Evolutionary conservation across 2,113 vertebrate genomes (phyloP).

Genomic region (Pagrus major): DNA sequence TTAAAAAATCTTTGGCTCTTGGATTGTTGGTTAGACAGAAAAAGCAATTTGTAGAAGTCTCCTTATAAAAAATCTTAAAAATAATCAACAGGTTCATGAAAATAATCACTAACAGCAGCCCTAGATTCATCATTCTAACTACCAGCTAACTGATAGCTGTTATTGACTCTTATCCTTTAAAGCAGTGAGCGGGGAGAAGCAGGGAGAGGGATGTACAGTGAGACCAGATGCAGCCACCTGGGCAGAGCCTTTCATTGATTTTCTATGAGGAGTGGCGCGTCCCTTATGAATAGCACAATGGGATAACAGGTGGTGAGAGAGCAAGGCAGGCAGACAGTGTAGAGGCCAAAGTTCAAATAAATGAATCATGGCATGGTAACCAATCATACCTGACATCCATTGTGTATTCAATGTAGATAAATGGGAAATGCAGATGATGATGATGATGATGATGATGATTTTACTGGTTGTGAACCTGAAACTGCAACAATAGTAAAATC

Average conservation of each 20-base stretch:
- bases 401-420: constrained; percentile 45
- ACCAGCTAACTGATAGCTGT: too few species aligned
- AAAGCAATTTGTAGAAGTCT: not conserved
- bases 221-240: constrained; percentile 14
- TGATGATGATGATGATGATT: constrained; percentile 12
- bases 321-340: constrained; percentile 17
- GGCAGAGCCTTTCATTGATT: constrained; percentile 45
- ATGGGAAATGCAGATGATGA: constrained; percentile 3
- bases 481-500: not conserved
- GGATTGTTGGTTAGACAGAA: not conserved
- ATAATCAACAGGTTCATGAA: not conserved
- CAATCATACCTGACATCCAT: constrained; percentile 44
- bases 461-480: constrained; percentile 14
- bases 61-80: not conserved
- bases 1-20: not conserved
- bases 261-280: constrained; percentile 25
- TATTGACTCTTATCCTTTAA: not conserved
- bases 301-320: constrained; percentile 58
- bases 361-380: constrained; percentile 34
- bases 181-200: not conserved
- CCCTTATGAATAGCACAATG: constrained; percentile 47
- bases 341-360: constrained; percentile 51
- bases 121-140: too few species aligned
- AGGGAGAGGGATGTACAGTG: not conserved
- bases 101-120: not conserved